Evolutionary conservation across 2,888 invertebrate species (phyloP), one percentile per base, ranked within the genome.

Genomic region (Eledone cirrhosa): DNA sequence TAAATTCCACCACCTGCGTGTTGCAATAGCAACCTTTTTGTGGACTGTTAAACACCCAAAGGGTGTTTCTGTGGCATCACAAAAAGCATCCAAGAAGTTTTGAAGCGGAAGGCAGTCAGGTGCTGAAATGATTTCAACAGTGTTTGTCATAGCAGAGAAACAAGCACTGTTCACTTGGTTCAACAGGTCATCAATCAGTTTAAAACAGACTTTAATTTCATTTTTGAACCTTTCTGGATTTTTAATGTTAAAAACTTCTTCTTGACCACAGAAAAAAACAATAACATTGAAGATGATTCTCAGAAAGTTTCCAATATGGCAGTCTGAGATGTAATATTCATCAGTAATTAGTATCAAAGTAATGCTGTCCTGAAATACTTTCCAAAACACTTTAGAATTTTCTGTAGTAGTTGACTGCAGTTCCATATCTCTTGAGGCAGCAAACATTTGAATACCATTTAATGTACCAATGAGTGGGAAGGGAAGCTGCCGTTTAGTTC

Each of bases 401-500:
- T 95, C 94, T 77, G 95, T 94, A 81, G 94, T 91, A 2, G 96
- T 95, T 77, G 93, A 93, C 78, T 94, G 89, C 84, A 97, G 92
- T 83, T 94, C 92, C 77, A 95, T 93, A 82, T 94, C 94, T 85
- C 96, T 95, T 31, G 95, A 95, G 91, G 95, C 95, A 77, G 96
- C 95, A 90, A 96, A 97, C 94, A 97, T 95, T 88, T 96, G 96
- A 41, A 97, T 95, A 5, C 97, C 97, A 92, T 97, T 97, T 53
- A 97, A 91, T 0, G 97, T 96, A 14, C 97, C 97, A 84, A 96
- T 94, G 29, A 95, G 94, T 24, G 97, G 96, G 91, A 97, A 97
- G 77, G 97, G 95, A 80, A 97, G 92, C 97, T 97, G 86, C 81
- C 96, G 95, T 84, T 94, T 93, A 86, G 94, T 94, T 48, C 96